Evolutionary conservation across 1,140 invertebrate genomes (phyloP).

Genomic region (Calephelis virginiensis): DNA sequence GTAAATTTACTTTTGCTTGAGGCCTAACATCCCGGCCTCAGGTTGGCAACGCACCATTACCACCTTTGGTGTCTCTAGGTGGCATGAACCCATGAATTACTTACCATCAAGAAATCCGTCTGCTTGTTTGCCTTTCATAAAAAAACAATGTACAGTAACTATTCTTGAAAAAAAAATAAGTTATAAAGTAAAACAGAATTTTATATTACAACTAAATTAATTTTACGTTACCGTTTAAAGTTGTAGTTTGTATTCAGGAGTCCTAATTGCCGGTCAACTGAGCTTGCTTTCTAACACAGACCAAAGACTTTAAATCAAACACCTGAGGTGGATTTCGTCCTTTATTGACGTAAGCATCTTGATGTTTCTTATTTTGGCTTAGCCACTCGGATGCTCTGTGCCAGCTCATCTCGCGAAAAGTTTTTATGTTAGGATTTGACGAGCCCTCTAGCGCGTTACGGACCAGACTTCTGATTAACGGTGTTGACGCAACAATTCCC

Average conservation of each 20-base stretch:
- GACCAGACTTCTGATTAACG: conserved; percentile 12
- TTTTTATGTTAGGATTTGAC: conserved; percentile 23
- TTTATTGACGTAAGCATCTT: conserved; percentile 27
- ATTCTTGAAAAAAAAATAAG: too few relatives aligned
- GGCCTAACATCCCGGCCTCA: too few relatives aligned
- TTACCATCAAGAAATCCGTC: too few relatives aligned
- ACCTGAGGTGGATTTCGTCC: conserved; percentile 15
- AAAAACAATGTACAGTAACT: background rate
- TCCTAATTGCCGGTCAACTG: conserved; percentile 35
- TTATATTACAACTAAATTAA: background rate
- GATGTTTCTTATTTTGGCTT: conserved; percentile 6
- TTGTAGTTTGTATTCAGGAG: conserved; percentile 24
- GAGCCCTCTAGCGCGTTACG: conserved; percentile 24
- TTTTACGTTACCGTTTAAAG: conserved; percentile 28
- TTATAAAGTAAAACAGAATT: too few relatives aligned
- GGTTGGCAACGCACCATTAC: too few relatives aligned
- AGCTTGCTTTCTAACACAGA: conserved; percentile 31
- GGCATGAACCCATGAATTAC: too few relatives aligned
- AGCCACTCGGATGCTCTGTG: conserved; percentile 14
- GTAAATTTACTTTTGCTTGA: too few relatives aligned
- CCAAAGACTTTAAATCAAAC: background rate
- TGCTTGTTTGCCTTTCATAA: too few relatives aligned
- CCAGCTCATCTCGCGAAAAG: background rate
- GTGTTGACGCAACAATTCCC: conserved; percentile 20
- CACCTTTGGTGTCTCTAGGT: too few relatives aligned